Base-by-base conservation (phyloP, 2,113 vertebrate genomes). In the Phoenicopterus ruber region DNA sequence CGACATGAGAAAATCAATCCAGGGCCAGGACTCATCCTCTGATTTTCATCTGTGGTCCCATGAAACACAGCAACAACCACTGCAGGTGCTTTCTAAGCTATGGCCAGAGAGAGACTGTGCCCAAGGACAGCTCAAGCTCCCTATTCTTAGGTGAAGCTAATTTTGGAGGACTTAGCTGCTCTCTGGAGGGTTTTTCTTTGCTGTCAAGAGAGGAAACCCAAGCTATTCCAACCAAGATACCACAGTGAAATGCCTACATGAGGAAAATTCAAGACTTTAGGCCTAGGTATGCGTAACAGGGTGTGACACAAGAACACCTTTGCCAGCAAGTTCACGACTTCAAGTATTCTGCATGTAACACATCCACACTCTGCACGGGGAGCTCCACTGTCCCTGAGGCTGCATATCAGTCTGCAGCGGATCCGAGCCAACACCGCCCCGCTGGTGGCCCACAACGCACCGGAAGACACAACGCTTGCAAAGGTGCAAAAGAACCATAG, bases 271-370 rank as follows among this genome's bases (percentile, higher is more conserved):
- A 57, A 18, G 8, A 8, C 29, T 89, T 44, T 24, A 32, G 15
- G 16, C 14, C 46, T 20, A 46, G 29, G 10, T 47, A 46, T 2
- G 1, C 6, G 7, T 47, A 40, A 8, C 0, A 1, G n/a, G 4
- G 13, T 15, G 4, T 4, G 9, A 69, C 52, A 44, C 15, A n/a
- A 58, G 4, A 84, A 26, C 25, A 40, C 2, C 14, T 78, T 12
- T 34, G 28, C 28, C 18, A 49, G 14, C 34, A 77, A 66, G 46
- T 57, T 49, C 17, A 50, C 0, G 2, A 44, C 9, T 85, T 87
- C 44, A 38, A 54, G 5, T 38, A 31, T 55, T 46, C n/a, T n/a
- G 36, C 26, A 18, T 6, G 7, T 57, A 65, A 42, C 17, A 28
- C 18, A n/a, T 6, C 32, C 63, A 73, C 22, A 8, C 9, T 34